A percentile compares a stretch with the other conserved stretches of the same genome.
phyloP scores from a whole-genome alignment of 2,888 invertebrate species.

The Acanthosepion lycidas region DNA sequence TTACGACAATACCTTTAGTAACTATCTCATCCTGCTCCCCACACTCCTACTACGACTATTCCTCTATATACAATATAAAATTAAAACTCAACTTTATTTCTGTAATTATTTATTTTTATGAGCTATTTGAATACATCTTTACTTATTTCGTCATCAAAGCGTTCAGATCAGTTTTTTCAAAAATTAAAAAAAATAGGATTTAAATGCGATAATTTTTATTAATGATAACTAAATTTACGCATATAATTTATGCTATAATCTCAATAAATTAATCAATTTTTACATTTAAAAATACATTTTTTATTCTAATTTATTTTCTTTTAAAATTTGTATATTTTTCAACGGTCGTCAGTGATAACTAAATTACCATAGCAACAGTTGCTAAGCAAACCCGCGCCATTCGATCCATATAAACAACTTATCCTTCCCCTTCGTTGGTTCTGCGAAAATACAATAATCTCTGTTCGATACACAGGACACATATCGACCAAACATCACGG shows the following conservation, averaged over 20 bases:
- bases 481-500: not conserved
- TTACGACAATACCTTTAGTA: not conserved
- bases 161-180: too few species aligned
- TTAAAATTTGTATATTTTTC: not conserved
- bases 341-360: not conserved
- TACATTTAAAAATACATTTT: too few species aligned
- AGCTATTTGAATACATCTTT: too few species aligned
- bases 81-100: too few species aligned
- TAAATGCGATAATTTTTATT: too few species aligned
- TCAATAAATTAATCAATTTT: too few species aligned
- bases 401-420: not conserved
- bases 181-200: too few species aligned
- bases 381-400: not conserved
- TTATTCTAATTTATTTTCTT: not conserved
- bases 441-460: not conserved
- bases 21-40: not conserved
- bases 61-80: not conserved
- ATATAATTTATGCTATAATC: too few species aligned
- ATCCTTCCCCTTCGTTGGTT: not conserved
- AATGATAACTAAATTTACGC: too few species aligned
- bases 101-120: too few species aligned
- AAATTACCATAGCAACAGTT: constrained; percentile 40
- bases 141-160: too few species aligned
- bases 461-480: not conserved
- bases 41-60: not conserved